Percentiles rank a stretch among this genome's conserved stretches.
Evolutionary conservation across 2,888 invertebrate species (phyloP).

Genomic region (Cephus runcator): DNA sequence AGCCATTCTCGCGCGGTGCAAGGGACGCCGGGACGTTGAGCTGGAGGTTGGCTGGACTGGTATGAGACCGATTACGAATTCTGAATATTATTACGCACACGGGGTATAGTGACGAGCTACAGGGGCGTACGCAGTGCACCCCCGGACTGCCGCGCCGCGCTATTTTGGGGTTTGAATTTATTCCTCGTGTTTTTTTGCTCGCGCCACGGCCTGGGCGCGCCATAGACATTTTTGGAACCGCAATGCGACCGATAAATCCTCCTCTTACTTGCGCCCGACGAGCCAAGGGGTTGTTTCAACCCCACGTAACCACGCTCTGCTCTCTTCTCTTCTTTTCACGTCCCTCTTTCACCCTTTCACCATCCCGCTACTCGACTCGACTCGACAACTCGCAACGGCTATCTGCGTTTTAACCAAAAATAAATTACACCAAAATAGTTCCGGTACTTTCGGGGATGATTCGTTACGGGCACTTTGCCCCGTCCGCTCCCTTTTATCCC

Average conservation of each 20-base stretch:
- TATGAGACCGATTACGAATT: conserved; percentile 1
- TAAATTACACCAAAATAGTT: conserved; percentile 29
- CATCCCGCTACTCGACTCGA: conserved; percentile 24
- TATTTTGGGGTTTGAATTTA: conserved; percentile 7
- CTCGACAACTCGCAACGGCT: conserved; percentile 4
- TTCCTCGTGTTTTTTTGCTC: conserved; percentile 7
- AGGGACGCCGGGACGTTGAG: not conserved
- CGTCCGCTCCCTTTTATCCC: not conserved
- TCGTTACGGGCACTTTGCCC: not conserved
- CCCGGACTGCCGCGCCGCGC: not conserved
- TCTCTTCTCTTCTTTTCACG: not conserved
- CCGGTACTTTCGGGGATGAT: not conserved
- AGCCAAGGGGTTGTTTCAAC: conserved; percentile 31
- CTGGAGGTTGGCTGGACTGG: not conserved
- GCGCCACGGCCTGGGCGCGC: conserved; percentile 28
- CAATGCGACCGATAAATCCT: conserved; percentile 49
- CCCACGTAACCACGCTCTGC: conserved; percentile 16
- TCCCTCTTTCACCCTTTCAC: not conserved
- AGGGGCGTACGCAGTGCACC: not conserved
- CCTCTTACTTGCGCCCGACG: conserved; percentile 20
- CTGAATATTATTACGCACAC: conserved; percentile 2
- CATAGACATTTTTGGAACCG: conserved; percentile 36
- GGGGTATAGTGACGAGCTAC: not conserved
- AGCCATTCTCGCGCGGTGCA: not conserved
- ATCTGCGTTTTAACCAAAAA: conserved; percentile 33